Conservation (phyloP, 2,888 invertebrate genomes). For the Heteromyza rotundicornis region DNA sequence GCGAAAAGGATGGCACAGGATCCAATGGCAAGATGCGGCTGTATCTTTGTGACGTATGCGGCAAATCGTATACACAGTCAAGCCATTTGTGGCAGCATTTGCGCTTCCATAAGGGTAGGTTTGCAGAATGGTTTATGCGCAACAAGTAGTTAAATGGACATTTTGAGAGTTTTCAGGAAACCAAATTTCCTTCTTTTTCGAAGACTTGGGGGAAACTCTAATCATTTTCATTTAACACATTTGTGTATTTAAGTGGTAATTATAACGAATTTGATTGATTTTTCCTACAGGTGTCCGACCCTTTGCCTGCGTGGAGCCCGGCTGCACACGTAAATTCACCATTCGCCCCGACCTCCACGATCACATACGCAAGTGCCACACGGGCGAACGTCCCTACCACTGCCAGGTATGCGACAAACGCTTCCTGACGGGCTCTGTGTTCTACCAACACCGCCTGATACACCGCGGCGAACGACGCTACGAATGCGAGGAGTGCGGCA, state of each 20-base stretch:
- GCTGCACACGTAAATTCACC: constrained; percentile 69
- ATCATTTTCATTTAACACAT: too few relatives aligned
- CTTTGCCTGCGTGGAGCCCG: constrained; percentile 68
- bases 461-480: constrained; percentile 70
- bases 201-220: too few relatives aligned
- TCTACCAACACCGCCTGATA: constrained; percentile 70
- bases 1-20: constrained; percentile 51
- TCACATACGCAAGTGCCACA: constrained; percentile 70
- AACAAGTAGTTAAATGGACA: too few relatives aligned
- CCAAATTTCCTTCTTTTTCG: too few relatives aligned
- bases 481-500: constrained; percentile 70
- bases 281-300: constrained; percentile 67
- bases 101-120: constrained; percentile 69
- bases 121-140: too few relatives aligned
- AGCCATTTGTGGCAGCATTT: constrained; percentile 73
- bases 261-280: too few relatives aligned
- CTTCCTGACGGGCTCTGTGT: constrained; percentile 70
- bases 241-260: too few relatives aligned
- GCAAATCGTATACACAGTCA: constrained; percentile 69
- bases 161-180: too few relatives aligned
- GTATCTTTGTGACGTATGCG: constrained; percentile 69
- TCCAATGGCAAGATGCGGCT: constrained; percentile 55
- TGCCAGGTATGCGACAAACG: constrained; percentile 69
- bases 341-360: constrained; percentile 71
- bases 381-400: constrained; percentile 70